Percentiles rank a stretch among this genome's conserved stretches.
Conservation (phyloP, 2,888 invertebrate species). For the Drosophila fulvimacula region DNA sequence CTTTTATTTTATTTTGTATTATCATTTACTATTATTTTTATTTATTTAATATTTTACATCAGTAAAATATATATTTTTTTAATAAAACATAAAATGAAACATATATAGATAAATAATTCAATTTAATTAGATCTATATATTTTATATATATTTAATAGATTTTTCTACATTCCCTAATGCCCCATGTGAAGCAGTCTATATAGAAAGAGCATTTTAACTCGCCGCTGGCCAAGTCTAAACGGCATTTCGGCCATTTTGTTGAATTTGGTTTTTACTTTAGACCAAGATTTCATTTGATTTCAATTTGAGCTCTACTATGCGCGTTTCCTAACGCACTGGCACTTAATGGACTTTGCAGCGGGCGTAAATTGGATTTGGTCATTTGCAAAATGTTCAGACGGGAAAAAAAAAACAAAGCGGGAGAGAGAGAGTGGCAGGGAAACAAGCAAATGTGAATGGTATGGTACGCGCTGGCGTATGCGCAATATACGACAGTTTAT, state of each 20-base stretch:
- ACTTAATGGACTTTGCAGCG: constrained; percentile 64
- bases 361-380: constrained; percentile 74
- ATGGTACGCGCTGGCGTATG: constrained; percentile 29
- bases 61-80: no score
- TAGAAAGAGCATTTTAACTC: not conserved
- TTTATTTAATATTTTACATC: no score
- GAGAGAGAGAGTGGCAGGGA: not conserved
- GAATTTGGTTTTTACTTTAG: constrained; percentile 39
- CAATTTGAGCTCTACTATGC: constrained; percentile 34
- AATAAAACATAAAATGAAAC: no score
- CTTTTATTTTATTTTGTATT: no score
- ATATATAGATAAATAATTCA: no score
- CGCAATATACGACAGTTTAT: constrained; percentile 57
- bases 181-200: not conserved
- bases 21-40: no score
- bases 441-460: constrained; percentile 18
- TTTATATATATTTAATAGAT: no score
- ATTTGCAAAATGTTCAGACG: constrained; percentile 46
- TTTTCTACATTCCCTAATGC: no score
- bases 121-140: no score
- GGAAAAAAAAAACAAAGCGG: not conserved
- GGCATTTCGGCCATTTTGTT: constrained; percentile 25
- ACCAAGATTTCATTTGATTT: constrained; percentile 40
- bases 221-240: constrained; percentile 2
- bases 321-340: constrained; percentile 37